Evolutionary conservation across 2,113 vertebrate genomes (phyloP), one percentile per base, ranked within the genome.

Genomic region (Oenanthe oenanthe): DNA sequence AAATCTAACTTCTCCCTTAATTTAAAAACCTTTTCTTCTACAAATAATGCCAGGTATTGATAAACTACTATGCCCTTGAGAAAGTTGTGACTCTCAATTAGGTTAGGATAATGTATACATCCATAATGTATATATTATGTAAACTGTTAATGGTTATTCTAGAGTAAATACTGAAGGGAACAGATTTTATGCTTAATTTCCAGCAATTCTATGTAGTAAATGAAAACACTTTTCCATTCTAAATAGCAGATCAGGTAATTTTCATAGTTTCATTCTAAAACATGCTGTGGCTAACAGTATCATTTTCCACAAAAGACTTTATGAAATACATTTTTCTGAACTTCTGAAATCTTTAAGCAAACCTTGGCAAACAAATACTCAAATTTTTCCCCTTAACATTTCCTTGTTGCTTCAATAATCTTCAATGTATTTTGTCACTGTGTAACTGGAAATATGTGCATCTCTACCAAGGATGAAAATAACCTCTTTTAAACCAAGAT

Each of bases 141-240:
- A 65, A 72, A 42, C 0, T 31, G 20, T 40, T 67, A 54, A 38
- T 50, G 24, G 13, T 43, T 53, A 54, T 58, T 91, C 31, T 48
- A 21, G 13, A 79, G 9, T 31, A 60, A 72, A 58, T 67, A 74
- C 21, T 28, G 8, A 7, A 28, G 1, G 7, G 3, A 29, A 9
- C 2, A 40, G 26, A 67, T 50, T 74, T 93, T 38, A 13, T 48
- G 15, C 58, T 67, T 66, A 20, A 60, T 73, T 61, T 45, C 6
- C 25, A 43, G 7, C 3, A 61, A 2, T 34, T 87, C 4, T 56
- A 29, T 0, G 0, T 13, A 73, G 53, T 7, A 57, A 60, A 67
- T 19, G 2, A 84, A 80, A 88, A 54, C 6, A 40, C 6, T 68
- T 48, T 62, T 60, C 4, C 18, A 18, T 18, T 71, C 32, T 34